Evolutionary conservation across 1,140 invertebrate genomes (phyloP).

Genomic region (Chrysopa pallens): DNA sequence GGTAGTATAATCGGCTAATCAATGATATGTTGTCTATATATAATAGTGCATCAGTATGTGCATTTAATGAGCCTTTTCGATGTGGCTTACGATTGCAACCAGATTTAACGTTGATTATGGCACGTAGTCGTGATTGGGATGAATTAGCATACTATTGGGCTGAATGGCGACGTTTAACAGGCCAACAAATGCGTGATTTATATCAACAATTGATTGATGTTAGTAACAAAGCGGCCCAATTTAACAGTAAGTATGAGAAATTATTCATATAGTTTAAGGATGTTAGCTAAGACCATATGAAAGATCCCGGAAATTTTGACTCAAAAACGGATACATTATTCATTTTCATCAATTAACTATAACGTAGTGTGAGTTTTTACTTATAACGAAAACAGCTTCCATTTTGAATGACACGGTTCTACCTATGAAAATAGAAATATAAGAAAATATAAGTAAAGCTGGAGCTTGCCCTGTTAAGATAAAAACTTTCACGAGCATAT

Average conservation of each 20-base stretch:
- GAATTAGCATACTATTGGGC: slow-evolving; percentile 73
- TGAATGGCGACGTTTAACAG: slow-evolving; percentile 67
- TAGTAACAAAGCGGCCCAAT: slow-evolving; percentile 68
- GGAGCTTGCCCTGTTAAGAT: too few relatives aligned
- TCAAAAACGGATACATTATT: too few relatives aligned
- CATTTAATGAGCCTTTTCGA: slow-evolving; percentile 60
- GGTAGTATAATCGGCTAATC: slow-evolving; percentile 66
- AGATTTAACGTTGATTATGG: slow-evolving; percentile 46
- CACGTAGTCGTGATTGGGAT: slow-evolving; percentile 63
- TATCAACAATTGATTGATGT: slow-evolving; percentile 70
- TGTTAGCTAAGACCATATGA: too few relatives aligned
- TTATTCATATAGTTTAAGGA: neutral
- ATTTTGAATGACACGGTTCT: too few relatives aligned
- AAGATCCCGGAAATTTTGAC: too few relatives aligned
- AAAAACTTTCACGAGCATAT: too few relatives aligned
- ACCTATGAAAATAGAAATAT: too few relatives aligned
- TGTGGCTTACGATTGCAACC: slow-evolving; percentile 69
- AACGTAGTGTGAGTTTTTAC: too few relatives aligned
- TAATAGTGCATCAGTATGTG: slow-evolving; percentile 70
- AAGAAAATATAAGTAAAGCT: too few relatives aligned
- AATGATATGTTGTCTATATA: slow-evolving; percentile 80
- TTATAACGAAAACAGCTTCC: too few relatives aligned
- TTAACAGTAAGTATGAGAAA: slow-evolving; percentile 52
- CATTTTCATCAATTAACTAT: too few relatives aligned
- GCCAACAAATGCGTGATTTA: slow-evolving; percentile 55